A percentile compares a stretch with the other conserved stretches of the same genome.
phyloP scores from a whole-genome alignment of 2,113 vertebrate species.

The Paramisgurnus dabryanus region DNA sequence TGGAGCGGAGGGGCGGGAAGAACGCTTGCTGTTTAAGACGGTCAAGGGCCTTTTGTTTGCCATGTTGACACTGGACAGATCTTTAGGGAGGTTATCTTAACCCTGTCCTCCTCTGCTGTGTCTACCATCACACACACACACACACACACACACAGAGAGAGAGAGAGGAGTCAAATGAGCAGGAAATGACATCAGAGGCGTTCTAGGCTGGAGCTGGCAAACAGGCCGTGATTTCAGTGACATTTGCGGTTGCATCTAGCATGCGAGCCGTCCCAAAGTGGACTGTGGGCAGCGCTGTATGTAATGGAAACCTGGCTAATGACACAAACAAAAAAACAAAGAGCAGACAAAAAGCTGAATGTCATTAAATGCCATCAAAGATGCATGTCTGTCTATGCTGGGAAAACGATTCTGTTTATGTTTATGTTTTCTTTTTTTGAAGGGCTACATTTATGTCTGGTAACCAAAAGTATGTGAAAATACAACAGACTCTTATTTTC shows the following conservation, averaged over 20 bases:
- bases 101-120: background rate
- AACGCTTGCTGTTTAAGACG: background rate
- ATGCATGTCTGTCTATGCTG: constrained; percentile 22
- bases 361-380: constrained; percentile 31
- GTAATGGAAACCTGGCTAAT: constrained; percentile 54
- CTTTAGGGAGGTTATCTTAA: constrained; percentile 5
- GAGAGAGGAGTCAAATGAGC: background rate
- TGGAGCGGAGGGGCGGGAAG: constrained; percentile 10
- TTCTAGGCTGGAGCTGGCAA: constrained; percentile 47
- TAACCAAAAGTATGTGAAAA: constrained; percentile 16
- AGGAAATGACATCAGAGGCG: constrained; percentile 47
- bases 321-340: constrained; percentile 50
- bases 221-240: constrained; percentile 47
- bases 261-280: constrained; percentile 43
- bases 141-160: constrained; percentile 8
- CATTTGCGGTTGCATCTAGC: constrained; percentile 47
- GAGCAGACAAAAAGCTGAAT: constrained; percentile 19
- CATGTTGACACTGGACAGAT: constrained; percentile 34
- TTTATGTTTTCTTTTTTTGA: background rate
- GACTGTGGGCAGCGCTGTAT: constrained; percentile 46
- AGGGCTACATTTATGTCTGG: constrained; percentile 7
- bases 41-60: constrained; percentile 48
- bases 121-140: background rate
- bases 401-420: constrained; percentile 43
- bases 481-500: constrained; percentile 28